Conservation (phyloP, 1,140 invertebrate species). For the Pseudomyrmex cubaensis region DNA sequence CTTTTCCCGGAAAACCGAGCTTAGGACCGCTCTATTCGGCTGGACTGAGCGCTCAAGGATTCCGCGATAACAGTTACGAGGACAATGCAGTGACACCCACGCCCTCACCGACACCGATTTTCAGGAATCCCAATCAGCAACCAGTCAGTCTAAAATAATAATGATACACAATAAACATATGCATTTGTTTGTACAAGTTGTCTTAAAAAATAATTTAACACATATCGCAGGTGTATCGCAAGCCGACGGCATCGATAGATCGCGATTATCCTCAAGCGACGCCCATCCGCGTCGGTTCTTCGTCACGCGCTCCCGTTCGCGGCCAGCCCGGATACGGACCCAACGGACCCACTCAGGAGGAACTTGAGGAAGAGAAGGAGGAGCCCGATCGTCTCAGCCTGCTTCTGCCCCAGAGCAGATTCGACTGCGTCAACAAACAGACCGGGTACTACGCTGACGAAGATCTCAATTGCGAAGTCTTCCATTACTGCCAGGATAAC, state of each 20-base stretch:
- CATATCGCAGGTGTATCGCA: slow-evolving; percentile 71
- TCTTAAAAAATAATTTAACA: neutral
- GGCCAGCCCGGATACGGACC: slow-evolving; percentile 47
- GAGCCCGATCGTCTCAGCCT: slow-evolving; percentile 93
- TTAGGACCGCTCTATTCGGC: slow-evolving; percentile 80
- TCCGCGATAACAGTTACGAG: slow-evolving; percentile 84
- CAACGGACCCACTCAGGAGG: slow-evolving; percentile 76
- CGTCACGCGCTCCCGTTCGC: slow-evolving; percentile 67
- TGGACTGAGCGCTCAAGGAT: slow-evolving; percentile 77
- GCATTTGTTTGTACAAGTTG: neutral
- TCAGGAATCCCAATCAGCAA: slow-evolving; percentile 70
- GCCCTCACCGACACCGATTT: slow-evolving; percentile 81
- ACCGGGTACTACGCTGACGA: slow-evolving; percentile 97
- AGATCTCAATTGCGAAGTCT: slow-evolving; percentile 94
- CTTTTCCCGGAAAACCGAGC: slow-evolving; percentile 79
- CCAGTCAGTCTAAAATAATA: slow-evolving; percentile 64
- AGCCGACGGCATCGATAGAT: slow-evolving; percentile 67
- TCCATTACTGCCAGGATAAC: slow-evolving; percentile 97
- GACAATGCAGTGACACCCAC: slow-evolving; percentile 84
- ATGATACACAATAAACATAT: slow-evolving; percentile 17
- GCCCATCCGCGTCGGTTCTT: slow-evolving; percentile 73
- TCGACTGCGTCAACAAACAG: slow-evolving; percentile 91
- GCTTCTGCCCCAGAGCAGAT: slow-evolving; percentile 93
- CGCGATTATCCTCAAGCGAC: slow-evolving; percentile 57
- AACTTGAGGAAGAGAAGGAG: slow-evolving; percentile 92